Conservation (phyloP, 2,797 vertebrate genomes). For the Amazona ochrocephala region DNA sequence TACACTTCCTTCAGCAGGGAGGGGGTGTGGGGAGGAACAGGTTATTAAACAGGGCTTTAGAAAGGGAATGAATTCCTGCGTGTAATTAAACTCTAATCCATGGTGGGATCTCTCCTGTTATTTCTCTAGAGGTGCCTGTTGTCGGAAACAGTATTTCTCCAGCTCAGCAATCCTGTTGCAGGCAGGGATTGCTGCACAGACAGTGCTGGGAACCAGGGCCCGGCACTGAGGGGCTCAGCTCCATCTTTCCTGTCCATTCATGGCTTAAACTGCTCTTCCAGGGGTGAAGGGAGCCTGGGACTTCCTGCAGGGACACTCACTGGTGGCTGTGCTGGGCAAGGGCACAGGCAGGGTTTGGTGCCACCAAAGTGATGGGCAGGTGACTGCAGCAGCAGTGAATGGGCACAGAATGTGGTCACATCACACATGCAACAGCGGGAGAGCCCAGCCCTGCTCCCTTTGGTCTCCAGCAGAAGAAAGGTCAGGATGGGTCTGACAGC, state of each 20-base stretch:
- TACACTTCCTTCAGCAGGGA: neutral
- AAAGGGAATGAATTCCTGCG: neutral
- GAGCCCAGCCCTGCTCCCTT: neutral
- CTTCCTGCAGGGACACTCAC: neutral
- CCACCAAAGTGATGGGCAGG: neutral
- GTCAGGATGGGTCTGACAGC: neutral
- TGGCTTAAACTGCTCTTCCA: slow-evolving; percentile 15
- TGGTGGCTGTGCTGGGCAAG: neutral
- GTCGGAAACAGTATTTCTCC: slow-evolving; percentile 16
- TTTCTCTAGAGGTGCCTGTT: slow-evolving; percentile 8
- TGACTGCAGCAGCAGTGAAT: neutral
- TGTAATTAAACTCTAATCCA: neutral
- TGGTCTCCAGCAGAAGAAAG: neutral
- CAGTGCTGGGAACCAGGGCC: neutral
- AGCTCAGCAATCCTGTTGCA: neutral
- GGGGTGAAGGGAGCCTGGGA: neutral
- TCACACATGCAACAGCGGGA: fast-evolving
- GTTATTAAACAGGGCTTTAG: neutral
- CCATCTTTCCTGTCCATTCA: slow-evolving; percentile 30
- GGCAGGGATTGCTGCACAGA: neutral
- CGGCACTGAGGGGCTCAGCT: neutral
- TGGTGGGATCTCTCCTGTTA: neutral
- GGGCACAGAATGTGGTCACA: fast-evolving
- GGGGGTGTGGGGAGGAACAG: neutral
- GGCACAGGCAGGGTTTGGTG: neutral